Conservation (phyloP, 1,140 invertebrate species). For the Heliconius congener region DNA sequence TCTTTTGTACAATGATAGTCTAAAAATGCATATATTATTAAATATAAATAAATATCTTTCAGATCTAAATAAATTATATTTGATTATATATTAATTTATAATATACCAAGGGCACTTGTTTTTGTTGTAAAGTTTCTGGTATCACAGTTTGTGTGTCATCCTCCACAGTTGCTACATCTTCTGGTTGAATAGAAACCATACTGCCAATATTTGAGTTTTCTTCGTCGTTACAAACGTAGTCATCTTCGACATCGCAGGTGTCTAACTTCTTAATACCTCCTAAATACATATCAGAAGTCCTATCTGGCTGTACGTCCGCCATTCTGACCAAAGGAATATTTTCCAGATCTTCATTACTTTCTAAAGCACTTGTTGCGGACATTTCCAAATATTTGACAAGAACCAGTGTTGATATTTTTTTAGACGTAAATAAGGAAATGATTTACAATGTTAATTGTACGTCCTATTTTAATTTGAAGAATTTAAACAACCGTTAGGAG, state of each 20-base stretch:
- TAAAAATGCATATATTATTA: slow-evolving; percentile 13
- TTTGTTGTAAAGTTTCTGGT: slow-evolving; percentile 7
- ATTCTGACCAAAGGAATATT: slow-evolving; percentile 64
- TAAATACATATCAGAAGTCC: slow-evolving; percentile 39
- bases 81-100: not conserved
- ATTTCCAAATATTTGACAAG: slow-evolving; percentile 39
- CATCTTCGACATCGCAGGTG: slow-evolving; percentile 47
- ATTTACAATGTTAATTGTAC: not conserved
- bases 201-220: slow-evolving; percentile 63
- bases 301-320: slow-evolving; percentile 68
- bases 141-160: slow-evolving; percentile 22
- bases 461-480: not conserved
- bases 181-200: slow-evolving; percentile 62
- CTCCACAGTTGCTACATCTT: slow-evolving; percentile 42
- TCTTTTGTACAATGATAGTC: slow-evolving; percentile 29
- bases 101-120: slow-evolving; percentile 19
- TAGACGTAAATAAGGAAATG: slow-evolving; percentile 25
- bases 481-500: not conserved
- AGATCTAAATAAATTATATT: not conserved
- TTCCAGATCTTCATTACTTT: slow-evolving; percentile 58
- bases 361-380: slow-evolving; percentile 55
- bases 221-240: slow-evolving; percentile 50
- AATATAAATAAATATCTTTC: not conserved
- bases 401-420: slow-evolving; percentile 28
- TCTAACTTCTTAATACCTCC: slow-evolving; percentile 40